These are phyloP conservation scores for Mesorhabditis sp. DNA, from an alignment of 2,888 invertebrate genomes.

Conservation along the genomic window DNA sequence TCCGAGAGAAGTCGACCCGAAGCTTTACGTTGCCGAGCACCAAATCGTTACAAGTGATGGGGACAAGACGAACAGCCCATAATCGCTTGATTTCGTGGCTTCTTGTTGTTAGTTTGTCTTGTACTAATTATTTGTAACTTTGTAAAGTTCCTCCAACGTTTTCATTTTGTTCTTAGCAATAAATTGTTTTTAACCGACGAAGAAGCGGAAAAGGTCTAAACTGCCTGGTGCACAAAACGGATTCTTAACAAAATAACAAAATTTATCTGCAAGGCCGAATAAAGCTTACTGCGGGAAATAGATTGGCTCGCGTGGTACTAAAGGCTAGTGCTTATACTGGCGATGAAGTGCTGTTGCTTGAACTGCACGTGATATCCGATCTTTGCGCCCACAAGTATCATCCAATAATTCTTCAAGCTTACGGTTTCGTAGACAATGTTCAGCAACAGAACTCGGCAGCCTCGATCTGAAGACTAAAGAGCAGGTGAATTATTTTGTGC, in stretches of 20 bases:
- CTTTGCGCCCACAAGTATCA: constrained; percentile 38
- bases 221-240: too few species aligned
- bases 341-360: constrained; percentile 83
- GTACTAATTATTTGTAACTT: not conserved
- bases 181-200: too few species aligned
- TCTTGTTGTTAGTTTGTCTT: not conserved
- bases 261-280: too few species aligned
- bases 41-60: constrained; percentile 61
- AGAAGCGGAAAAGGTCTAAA: too few species aligned
- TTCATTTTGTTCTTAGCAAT: too few species aligned
- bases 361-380: constrained; percentile 77
- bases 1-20: constrained; percentile 97
- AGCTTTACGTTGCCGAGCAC: constrained; percentile 87
- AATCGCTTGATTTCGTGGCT: not conserved
- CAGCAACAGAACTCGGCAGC: not conserved
- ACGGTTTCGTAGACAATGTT: not conserved
- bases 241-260: too few species aligned
- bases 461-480: not conserved
- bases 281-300: too few species aligned
- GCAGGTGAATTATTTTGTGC: not conserved
- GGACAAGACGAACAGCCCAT: constrained; percentile 1
- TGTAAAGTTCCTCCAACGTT: too few species aligned
- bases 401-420: not conserved
- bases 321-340: constrained; percentile 66
- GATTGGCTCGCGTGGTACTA: too few species aligned